A percentile compares a stretch with the other conserved stretches of the same genome.
Conservation (phyloP, 2,113 vertebrate genomes). For the Chelonoidis abingdonii region DNA sequence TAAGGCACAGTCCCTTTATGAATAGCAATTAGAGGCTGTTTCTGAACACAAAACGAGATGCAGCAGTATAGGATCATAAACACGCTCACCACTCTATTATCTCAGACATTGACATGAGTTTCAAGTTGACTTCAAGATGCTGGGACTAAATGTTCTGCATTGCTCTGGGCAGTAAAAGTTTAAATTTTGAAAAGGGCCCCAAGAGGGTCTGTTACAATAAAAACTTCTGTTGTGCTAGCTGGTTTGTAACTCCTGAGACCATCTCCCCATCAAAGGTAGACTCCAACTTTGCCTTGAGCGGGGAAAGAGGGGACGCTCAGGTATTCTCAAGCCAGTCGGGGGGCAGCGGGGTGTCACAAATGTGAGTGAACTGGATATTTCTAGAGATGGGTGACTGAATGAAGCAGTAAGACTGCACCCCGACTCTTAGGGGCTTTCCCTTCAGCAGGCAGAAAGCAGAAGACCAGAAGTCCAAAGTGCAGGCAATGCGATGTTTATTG, state of each 20-base stretch:
- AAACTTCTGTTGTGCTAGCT: neutral
- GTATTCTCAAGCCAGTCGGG: neutral
- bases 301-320: neutral
- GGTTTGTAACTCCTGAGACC: neutral
- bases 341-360: neutral
- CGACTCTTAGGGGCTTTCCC: too few relatives aligned
- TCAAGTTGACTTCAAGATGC: neutral
- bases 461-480: too few relatives aligned
- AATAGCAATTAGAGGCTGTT: neutral
- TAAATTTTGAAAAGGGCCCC: neutral
- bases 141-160: neutral
- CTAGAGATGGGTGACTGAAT: neutral
- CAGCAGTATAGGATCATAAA: neutral
- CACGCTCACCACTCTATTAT: accelerated
- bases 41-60: neutral
- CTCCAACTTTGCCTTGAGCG: neutral
- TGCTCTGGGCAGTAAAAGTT: neutral
- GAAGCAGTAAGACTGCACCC: neutral
- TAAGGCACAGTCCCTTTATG: neutral
- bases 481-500: too few relatives aligned
- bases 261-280: neutral
- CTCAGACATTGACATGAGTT: accelerated
- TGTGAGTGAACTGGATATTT: neutral
- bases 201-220: neutral
- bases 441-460: too few relatives aligned